Conservation (phyloP, 92 coral and sea anemone genomes). For the Phenganax marumi region DNA sequence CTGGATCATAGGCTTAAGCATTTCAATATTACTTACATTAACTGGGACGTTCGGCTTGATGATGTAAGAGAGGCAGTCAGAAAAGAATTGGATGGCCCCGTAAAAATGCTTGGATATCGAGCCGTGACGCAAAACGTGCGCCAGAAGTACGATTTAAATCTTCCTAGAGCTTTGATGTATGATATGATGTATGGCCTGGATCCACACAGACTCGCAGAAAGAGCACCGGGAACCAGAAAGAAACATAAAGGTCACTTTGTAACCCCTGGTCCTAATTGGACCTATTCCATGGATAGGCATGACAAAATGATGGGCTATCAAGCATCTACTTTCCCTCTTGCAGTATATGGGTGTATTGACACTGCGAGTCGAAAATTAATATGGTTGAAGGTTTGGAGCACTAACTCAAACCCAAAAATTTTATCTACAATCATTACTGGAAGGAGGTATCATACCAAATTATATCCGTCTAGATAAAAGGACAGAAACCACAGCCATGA, state of each 20-base stretch:
- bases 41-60: not conserved
- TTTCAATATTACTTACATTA: not conserved
- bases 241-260: slow-evolving; percentile 8
- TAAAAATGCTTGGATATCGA: not conserved
- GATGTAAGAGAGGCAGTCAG: slow-evolving; percentile 1
- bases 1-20: not conserved
- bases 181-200: not conserved
- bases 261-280: slow-evolving; percentile 18
- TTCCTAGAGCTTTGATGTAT: not conserved
- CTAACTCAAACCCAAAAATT: not conserved
- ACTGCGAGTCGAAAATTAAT: slow-evolving; percentile 16
- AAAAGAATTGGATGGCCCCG: slow-evolving; percentile 8
- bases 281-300: slow-evolving; percentile 7
- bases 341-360: not conserved
- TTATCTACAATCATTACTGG: not conserved
- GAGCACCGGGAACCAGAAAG: slow-evolving; percentile 3
- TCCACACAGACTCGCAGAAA: not conserved
- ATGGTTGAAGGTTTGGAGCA: slow-evolving; percentile 1
- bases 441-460: not conserved
- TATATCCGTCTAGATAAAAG: slow-evolving; percentile 15
- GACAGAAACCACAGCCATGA: slow-evolving; percentile 22
- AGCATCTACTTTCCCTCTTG: not conserved
- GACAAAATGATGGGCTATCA: slow-evolving; percentile 8
- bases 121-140: not conserved
- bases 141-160: not conserved